Evolutionary conservation across 2,888 invertebrate species (phyloP).

Genomic region (Villa cingulata): DNA sequence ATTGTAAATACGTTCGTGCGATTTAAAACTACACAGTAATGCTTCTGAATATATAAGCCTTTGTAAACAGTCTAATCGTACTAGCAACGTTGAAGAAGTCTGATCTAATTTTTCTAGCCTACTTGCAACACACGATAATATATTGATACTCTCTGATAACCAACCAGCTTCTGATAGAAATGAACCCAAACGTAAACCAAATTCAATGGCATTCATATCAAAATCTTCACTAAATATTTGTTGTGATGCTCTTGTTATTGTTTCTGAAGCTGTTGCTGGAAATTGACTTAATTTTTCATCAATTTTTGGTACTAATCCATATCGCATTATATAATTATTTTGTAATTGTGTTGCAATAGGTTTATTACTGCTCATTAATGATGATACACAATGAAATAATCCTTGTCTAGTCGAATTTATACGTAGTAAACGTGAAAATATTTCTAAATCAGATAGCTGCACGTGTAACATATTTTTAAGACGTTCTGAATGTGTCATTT

Average conservation of each 20-base stretch:
- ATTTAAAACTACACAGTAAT: conserved; percentile 63
- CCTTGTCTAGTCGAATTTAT: conserved; percentile 29
- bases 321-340: conserved; percentile 21
- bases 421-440: conserved; percentile 28
- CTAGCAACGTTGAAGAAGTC: conserved; percentile 45
- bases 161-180: conserved; percentile 85
- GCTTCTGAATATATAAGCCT: conserved; percentile 74
- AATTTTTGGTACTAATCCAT: conserved; percentile 16
- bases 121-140: conserved; percentile 53
- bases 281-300: conserved; percentile 1
- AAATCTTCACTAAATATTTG: conserved; percentile 16
- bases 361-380: conserved; percentile 26
- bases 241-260: conserved; percentile 12
- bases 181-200: conserved; percentile 42
- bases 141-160: conserved; percentile 62
- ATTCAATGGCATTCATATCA: conserved; percentile 23
- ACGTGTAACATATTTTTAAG: conserved; percentile 28
- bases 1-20: conserved; percentile 58
- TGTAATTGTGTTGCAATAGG: conserved; percentile 25
- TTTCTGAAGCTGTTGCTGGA: conserved; percentile 3
- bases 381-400: conserved; percentile 28
- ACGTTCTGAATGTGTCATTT: conserved; percentile 26
- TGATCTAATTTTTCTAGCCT: conserved; percentile 45
- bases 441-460: conserved; percentile 28
- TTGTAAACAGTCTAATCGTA: conserved; percentile 71